Evolutionary conservation across 2,797 vertebrate species (phyloP).

Genomic region (Pampus argenteus): DNA sequence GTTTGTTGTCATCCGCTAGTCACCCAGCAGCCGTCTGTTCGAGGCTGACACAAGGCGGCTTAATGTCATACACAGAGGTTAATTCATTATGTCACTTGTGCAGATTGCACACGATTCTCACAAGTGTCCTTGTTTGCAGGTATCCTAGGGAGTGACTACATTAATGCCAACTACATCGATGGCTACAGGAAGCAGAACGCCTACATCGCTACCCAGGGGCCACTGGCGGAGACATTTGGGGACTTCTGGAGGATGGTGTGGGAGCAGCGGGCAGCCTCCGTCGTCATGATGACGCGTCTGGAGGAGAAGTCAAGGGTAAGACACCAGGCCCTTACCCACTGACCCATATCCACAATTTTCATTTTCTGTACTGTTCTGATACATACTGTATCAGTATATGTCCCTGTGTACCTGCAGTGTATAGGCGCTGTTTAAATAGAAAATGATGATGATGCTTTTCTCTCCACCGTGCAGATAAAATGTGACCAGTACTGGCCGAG

Average conservation of each 20-base stretch:
- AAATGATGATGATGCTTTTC: constrained; percentile 1
- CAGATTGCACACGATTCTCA: constrained; percentile 52
- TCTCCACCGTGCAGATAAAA: constrained; percentile 86
- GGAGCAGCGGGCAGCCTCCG: constrained; percentile 95
- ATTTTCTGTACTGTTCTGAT: constrained; percentile 10
- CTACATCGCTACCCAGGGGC: constrained; percentile 97
- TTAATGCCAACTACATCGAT: constrained; percentile 98
- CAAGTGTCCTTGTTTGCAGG: constrained; percentile 79
- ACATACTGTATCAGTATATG: not conserved
- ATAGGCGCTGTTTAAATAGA: not conserved
- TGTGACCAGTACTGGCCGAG: constrained; percentile 99
- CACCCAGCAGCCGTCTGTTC: constrained; percentile 54
- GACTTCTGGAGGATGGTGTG: constrained; percentile 99
- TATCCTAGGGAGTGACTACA: constrained; percentile 95
- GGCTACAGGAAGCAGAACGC: constrained; percentile 98
- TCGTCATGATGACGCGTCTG: constrained; percentile 98
- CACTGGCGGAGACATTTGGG: constrained; percentile 94
- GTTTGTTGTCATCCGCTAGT: constrained; percentile 67
- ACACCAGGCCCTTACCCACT: constrained; percentile 27
- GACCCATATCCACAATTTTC: constrained; percentile 19
- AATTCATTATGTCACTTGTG: constrained; percentile 52
- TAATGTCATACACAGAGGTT: constrained; percentile 64
- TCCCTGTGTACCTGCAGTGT: not conserved
- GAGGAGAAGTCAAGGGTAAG: constrained; percentile 97
- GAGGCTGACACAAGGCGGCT: constrained; percentile 51